Percentiles rank a stretch among this genome's conserved stretches.
Evolutionary conservation across 2,888 invertebrate species (phyloP).

Genomic region (Cremastobaeus sp.): DNA sequence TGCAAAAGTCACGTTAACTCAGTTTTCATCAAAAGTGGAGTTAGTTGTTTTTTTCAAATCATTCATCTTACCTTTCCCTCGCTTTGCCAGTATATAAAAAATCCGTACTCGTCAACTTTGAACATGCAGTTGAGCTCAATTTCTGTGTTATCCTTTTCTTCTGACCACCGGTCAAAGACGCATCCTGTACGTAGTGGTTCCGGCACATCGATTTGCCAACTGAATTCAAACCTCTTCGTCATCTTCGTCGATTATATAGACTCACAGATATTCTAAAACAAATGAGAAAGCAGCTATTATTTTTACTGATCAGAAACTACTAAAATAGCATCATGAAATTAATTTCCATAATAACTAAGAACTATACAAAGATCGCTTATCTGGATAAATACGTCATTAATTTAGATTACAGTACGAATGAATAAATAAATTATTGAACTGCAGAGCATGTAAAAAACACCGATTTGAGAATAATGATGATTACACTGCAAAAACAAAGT

Average conservation of each 20-base stretch:
- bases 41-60: too few relatives aligned
- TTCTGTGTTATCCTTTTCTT: slow-evolving; percentile 96
- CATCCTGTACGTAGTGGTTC: slow-evolving; percentile 91
- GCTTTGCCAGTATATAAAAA: slow-evolving; percentile 99
- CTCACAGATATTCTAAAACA: slow-evolving; percentile 48
- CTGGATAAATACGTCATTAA: slow-evolving; percentile 23
- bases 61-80: slow-evolving; percentile 90
- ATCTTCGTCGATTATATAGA: slow-evolving; percentile 79
- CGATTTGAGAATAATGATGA: too few relatives aligned
- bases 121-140: slow-evolving; percentile 92
- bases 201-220: slow-evolving; percentile 98
- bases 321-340: slow-evolving; percentile 1
- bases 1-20: too few relatives aligned
- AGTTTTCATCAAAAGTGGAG: too few relatives aligned
- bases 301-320: slow-evolving; percentile 16
- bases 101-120: slow-evolving; percentile 97
- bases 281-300: slow-evolving; percentile 34
- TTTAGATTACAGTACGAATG: not conserved
- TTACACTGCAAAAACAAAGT: too few relatives aligned
- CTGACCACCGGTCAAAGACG: slow-evolving; percentile 98
- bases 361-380: slow-evolving; percentile 2
- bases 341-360: slow-evolving; percentile 4
- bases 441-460: too few relatives aligned
- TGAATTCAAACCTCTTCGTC: slow-evolving; percentile 99
- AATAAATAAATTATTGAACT: too few relatives aligned